phyloP scores from a whole-genome alignment of 2,113 vertebrate species.

The Agapornis roseicollis region DNA sequence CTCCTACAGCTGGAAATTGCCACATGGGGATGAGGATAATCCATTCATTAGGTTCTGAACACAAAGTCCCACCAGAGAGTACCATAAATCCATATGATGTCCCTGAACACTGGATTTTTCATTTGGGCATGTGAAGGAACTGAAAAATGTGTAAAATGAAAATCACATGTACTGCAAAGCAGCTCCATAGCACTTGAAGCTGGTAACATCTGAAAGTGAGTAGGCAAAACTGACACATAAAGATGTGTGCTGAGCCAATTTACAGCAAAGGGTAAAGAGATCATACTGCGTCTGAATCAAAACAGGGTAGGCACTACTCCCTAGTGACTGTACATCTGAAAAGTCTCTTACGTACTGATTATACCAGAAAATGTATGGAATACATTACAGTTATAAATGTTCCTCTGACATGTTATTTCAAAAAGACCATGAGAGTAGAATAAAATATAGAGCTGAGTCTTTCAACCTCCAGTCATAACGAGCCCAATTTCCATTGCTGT shows the following conservation, averaged over 20 bases:
- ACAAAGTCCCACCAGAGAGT: not conserved
- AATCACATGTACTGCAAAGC: constrained; percentile 44
- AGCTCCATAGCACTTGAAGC: not conserved
- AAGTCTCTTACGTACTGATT: not conserved
- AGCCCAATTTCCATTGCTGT: not conserved
- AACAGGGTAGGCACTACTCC: constrained; percentile 26
- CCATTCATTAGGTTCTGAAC: constrained; percentile 16
- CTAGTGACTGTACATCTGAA: not conserved
- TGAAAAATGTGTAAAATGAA: constrained; percentile 57
- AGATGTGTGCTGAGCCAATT: constrained; percentile 53
- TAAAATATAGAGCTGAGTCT: not conserved
- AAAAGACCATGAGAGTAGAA: not conserved
- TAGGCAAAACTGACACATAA: constrained; percentile 53
- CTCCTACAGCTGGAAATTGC: not conserved
- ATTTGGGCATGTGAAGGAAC: not conserved
- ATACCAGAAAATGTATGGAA: constrained; percentile 30
- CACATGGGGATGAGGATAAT: constrained; percentile 8
- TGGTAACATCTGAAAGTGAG: constrained; percentile 54
- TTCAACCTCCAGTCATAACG: not conserved
- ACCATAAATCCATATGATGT: constrained; percentile 2
- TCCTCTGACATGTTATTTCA: constrained; percentile 2
- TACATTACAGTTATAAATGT: constrained; percentile 1
- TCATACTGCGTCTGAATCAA: constrained; percentile 8
- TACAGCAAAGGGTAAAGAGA: constrained; percentile 55
- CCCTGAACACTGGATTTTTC: not conserved